phyloP scores from a whole-genome alignment of 2,797 vertebrate genomes.

The Rhinella marina region DNA sequence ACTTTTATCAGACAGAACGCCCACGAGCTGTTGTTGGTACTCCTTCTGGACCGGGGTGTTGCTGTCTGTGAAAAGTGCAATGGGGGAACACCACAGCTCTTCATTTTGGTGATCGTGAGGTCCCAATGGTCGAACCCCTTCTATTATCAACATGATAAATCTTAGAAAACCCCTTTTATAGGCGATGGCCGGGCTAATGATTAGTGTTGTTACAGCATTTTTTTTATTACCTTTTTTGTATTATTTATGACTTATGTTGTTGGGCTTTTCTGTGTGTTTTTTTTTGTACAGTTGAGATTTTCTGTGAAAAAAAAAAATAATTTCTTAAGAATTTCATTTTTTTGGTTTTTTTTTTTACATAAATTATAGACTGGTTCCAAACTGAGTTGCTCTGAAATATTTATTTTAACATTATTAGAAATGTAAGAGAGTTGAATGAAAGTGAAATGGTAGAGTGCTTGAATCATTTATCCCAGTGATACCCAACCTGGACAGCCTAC shows the following conservation, averaged over 20 bases:
- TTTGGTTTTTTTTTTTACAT: slow-evolving; percentile 73
- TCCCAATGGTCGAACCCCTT: neutral
- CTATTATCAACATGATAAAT: neutral
- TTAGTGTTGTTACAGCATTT: slow-evolving; percentile 77
- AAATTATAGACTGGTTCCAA: slow-evolving; percentile 79
- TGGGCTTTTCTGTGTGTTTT: slow-evolving; percentile 51
- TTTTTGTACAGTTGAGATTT: slow-evolving; percentile 78
- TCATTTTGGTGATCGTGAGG: neutral
- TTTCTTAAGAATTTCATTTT: slow-evolving; percentile 77
- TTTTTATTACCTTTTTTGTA: slow-evolving; percentile 75
- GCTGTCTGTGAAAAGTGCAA: neutral
- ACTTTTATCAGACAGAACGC: neutral
- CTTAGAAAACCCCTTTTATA: slow-evolving; percentile 59
- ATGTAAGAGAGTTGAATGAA: neutral
- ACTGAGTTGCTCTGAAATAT: neutral
- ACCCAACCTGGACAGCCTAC: too few species aligned
- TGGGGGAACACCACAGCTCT: neutral
- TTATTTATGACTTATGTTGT: slow-evolving; percentile 75
- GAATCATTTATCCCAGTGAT: neutral
- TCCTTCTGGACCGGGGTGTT: neutral
- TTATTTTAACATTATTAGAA: neutral
- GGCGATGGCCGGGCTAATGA: slow-evolving; percentile 68
- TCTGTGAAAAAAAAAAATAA: slow-evolving; percentile 70
- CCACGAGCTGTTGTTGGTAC: neutral
- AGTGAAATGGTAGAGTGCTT: neutral